A percentile compares a stretch with the other conserved stretches of the same genome.
Evolutionary conservation across 2,888 invertebrate genomes (phyloP).

Genomic region (Sycophila texana): DNA sequence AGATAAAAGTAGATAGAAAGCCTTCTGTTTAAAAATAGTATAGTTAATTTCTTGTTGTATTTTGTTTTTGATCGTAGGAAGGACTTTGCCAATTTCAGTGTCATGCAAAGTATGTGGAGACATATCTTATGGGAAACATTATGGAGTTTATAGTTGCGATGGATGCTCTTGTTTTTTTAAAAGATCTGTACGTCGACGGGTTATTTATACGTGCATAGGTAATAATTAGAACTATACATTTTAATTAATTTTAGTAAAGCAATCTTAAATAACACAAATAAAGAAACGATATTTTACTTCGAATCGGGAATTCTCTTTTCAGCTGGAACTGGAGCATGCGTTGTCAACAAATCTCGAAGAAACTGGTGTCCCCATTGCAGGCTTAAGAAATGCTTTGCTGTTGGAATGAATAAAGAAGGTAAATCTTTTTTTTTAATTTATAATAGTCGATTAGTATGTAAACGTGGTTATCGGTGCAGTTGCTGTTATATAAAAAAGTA

Average conservation of each 20-base stretch:
- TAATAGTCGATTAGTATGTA: too few relatives aligned
- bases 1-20: too few relatives aligned
- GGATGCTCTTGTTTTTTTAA: conserved; percentile 95
- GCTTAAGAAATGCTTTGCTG: conserved; percentile 85
- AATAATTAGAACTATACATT: conserved; percentile 62
- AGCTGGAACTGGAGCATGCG: conserved; percentile 85
- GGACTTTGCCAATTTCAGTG: conserved; percentile 81
- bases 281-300: background rate
- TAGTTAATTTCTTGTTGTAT: background rate
- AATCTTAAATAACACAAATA: background rate
- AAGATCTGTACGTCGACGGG: conserved; percentile 85
- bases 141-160: conserved; percentile 90
- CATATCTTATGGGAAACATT: conserved; percentile 89
- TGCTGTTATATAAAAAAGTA: too few relatives aligned
- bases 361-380: conserved; percentile 94
- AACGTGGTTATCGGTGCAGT: too few relatives aligned
- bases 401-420: conserved; percentile 88
- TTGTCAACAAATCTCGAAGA: conserved; percentile 87
- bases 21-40: background rate
- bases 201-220: conserved; percentile 88
- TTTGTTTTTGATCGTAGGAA: conserved; percentile 70
- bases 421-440: conserved; percentile 55
- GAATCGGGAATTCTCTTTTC: conserved; percentile 54
- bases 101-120: conserved; percentile 89
- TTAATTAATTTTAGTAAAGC: background rate